Conservation (phyloP, 2,888 invertebrate species). For the Parochlus steinenii region DNA sequence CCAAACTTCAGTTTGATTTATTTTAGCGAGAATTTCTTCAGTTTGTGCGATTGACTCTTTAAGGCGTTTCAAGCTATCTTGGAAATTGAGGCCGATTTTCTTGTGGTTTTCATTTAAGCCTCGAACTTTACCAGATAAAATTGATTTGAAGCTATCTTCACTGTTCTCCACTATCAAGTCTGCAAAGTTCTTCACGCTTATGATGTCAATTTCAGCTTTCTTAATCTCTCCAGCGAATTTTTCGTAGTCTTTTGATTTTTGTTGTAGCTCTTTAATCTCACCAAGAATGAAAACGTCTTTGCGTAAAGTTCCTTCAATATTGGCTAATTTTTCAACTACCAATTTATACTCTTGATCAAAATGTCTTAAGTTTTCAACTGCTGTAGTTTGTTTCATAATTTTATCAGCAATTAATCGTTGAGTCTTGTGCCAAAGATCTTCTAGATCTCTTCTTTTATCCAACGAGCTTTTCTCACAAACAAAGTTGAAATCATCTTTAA, state of each 20-base stretch:
- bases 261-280: constrained; percentile 18
- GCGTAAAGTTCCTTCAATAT: constrained; percentile 15
- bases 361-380: constrained; percentile 29
- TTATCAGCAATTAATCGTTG: constrained; percentile 25
- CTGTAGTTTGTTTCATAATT: constrained; percentile 28
- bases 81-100: constrained; percentile 23
- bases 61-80: constrained; percentile 21
- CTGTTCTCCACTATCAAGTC: constrained; percentile 28
- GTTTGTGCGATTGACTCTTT: constrained; percentile 22
- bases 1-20: constrained; percentile 38
- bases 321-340: constrained; percentile 17
- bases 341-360: constrained; percentile 26
- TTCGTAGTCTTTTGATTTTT: constrained; percentile 15
- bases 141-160: constrained; percentile 20
- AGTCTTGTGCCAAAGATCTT: constrained; percentile 24
- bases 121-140: constrained; percentile 21
- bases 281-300: constrained; percentile 16
- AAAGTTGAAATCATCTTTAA: constrained; percentile 19
- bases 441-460: constrained; percentile 19
- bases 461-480: constrained; percentile 18
- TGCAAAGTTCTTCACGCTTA: constrained; percentile 28
- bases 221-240: constrained; percentile 24
- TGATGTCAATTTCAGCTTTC: constrained; percentile 29
- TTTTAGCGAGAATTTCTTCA: constrained; percentile 22
- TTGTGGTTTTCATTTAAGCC: constrained; percentile 24